These are phyloP conservation scores for Argyra leucocephala DNA, from an alignment of 2,888 invertebrate species.

Conservation along the genomic window DNA sequence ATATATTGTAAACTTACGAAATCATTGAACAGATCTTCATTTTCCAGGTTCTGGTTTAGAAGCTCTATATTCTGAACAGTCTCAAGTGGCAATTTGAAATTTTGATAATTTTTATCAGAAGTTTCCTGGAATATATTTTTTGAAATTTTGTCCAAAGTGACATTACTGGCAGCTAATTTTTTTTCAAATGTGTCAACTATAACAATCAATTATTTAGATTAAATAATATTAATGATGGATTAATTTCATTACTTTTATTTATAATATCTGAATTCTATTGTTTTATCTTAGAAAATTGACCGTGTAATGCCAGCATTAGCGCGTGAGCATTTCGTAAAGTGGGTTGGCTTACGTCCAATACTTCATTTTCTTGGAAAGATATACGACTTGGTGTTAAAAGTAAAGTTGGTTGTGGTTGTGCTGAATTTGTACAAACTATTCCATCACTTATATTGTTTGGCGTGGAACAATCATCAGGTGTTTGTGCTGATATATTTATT, in stretches of 20 bases:
- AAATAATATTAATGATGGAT: neutral
- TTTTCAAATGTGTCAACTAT: neutral
- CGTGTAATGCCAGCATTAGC: neutral
- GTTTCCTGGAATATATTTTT: neutral
- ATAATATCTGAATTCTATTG: slow-evolving; percentile 9
- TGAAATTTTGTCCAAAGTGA: neutral
- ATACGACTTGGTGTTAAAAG: neutral
- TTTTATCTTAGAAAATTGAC: neutral
- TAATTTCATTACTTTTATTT: slow-evolving; percentile 3
- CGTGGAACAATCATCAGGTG: slow-evolving; percentile 6
- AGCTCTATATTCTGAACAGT: neutral
- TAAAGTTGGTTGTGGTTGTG: neutral
- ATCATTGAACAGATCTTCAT: slow-evolving; percentile 5
- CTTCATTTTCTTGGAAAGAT: neutral
- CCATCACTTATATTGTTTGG: neutral
- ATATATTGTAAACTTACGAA: neutral
- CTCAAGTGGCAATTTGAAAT: too few relatives aligned
- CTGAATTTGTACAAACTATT: neutral
- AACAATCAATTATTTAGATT: neutral
- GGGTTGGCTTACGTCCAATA: neutral
- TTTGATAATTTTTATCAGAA: neutral
- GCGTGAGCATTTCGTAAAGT: neutral
- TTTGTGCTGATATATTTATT: neutral
- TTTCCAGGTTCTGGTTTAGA: neutral
- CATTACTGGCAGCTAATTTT: neutral